Evolutionary conservation across 1,140 invertebrate species (phyloP), one percentile per base, ranked within the genome.

Genomic region (Steinernema khuongi): DNA sequence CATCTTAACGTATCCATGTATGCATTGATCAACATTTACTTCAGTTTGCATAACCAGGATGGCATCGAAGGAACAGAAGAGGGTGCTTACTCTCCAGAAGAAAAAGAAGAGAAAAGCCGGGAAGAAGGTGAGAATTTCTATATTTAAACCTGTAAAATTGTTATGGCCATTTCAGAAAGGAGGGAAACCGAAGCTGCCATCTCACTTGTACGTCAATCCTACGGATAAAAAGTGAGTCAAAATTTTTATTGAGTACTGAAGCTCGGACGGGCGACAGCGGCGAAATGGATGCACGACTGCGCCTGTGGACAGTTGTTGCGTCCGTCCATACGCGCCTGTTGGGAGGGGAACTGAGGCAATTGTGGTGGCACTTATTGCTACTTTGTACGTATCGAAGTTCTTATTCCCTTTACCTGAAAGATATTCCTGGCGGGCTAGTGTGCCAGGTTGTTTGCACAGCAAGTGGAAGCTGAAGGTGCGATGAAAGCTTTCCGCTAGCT

Each of bases 31-130:
- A n/a, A n/a, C n/a, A n/a, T n/a, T n/a, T n/a, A n/a, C n/a, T n/a
- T 60, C 50, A 60, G 50, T 60, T 60, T 60, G 50, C 50, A 60
- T 4, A 14, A 4, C 7, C 22, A 7, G 19, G 19, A 74, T 74
- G 73, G 71, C 73, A 32, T 74, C 75, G 28, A 67, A 60, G 17
- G 75, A 76, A 26, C 74, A 76, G 43, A 76, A 76, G 68, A 76
- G 77, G 74, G 75, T 76, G 1, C 22, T 76, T 14, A 72, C 74
- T 1, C 19, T 76, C 11, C 75, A 76, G 36, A 76, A 76, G 74
- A 76, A 77, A 31, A 76, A 76, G 71, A 76, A 76, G 41, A 43
- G 75, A 22, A 77, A 71, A 68, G 67, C 43, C 29, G 76, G 76
- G 32, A 76, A 76, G 50, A 77, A 70, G 50, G 50, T 60, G 4